These are phyloP conservation scores for Synanthedon formicaeformis DNA, from an alignment of 2,888 invertebrate genomes.

Conservation along the genomic window DNA sequence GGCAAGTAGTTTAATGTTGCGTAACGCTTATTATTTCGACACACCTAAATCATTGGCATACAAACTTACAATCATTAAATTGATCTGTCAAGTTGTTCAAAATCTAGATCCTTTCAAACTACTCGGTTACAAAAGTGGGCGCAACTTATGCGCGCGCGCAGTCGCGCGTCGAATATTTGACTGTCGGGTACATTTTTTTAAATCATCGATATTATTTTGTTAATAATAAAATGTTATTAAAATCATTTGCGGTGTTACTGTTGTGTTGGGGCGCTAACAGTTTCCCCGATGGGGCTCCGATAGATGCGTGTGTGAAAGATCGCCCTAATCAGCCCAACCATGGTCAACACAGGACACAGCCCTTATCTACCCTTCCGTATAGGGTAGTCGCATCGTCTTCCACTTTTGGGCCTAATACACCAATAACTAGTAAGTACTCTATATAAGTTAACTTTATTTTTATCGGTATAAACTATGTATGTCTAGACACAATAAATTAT, in stretches of 20 bases:
- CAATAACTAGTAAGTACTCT: conserved; percentile 73
- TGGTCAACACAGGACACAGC: conserved; percentile 77
- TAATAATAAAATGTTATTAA: conserved; percentile 27
- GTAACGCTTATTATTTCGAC: conserved; percentile 17
- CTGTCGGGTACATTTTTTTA: conserved; percentile 13
- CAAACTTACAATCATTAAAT: conserved; percentile 29
- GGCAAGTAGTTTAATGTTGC: background rate
- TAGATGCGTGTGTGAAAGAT: conserved; percentile 83
- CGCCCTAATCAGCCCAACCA: conserved; percentile 83
- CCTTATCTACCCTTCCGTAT: conserved; percentile 74
- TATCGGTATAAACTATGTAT: background rate
- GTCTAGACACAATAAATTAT: background rate
- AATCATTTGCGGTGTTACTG: conserved; percentile 32
- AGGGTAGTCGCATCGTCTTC: conserved; percentile 75
- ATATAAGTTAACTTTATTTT: background rate
- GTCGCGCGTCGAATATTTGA: conserved; percentile 33
- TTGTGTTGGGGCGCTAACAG: conserved; percentile 49
- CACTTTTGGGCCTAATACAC: conserved; percentile 75
- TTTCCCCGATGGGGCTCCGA: conserved; percentile 86
- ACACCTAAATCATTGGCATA: conserved; percentile 23
- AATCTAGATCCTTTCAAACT: conserved; percentile 57
- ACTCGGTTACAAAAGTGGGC: conserved; percentile 55
- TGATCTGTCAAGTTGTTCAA: conserved; percentile 44
- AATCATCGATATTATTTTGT: conserved; percentile 1
- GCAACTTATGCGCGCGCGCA: conserved; percentile 37